A percentile compares a stretch with the other conserved stretches of the same genome.
Conservation (phyloP, 1,140 invertebrate species). For the Scaptomyza graminum region DNA sequence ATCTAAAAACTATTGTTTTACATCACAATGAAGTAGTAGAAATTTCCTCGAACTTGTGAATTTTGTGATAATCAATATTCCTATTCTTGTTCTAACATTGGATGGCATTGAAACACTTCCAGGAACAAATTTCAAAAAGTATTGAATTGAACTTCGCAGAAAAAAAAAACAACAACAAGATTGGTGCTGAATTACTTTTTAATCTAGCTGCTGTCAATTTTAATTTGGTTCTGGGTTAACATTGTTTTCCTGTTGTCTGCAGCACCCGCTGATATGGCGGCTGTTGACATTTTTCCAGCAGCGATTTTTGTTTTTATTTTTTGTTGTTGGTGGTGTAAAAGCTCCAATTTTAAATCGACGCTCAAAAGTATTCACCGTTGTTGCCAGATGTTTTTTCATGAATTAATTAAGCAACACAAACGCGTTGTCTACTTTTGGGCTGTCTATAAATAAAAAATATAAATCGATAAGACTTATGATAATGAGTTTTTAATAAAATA, state of each 20-base stretch:
- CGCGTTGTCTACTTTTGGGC: slow-evolving; percentile 18
- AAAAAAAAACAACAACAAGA: neutral
- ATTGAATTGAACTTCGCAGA: neutral
- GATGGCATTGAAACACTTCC: no score
- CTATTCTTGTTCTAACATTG: no score
- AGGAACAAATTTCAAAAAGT: no score
- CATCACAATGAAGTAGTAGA: no score
- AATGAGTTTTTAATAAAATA: no score
- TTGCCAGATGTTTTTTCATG: neutral
- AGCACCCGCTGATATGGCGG: slow-evolving; percentile 33
- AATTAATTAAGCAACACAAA: slow-evolving; percentile 17
- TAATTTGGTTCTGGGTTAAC: slow-evolving; percentile 12
- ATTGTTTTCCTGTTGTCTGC: slow-evolving; percentile 15
- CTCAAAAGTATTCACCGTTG: slow-evolving; percentile 28
- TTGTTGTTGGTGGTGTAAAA: slow-evolving; percentile 18
- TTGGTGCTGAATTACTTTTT: neutral
- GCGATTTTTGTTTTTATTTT: slow-evolving; percentile 10
- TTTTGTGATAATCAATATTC: no score
- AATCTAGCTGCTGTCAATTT: slow-evolving; percentile 18
- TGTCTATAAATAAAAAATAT: no score
- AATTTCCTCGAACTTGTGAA: no score
- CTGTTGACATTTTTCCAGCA: slow-evolving; percentile 28
- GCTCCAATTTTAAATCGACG: slow-evolving; percentile 20
- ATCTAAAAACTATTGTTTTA: no score
- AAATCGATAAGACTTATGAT: no score